Conservation (phyloP, 2,113 vertebrate genomes). For the Saguinus midas region DNA sequence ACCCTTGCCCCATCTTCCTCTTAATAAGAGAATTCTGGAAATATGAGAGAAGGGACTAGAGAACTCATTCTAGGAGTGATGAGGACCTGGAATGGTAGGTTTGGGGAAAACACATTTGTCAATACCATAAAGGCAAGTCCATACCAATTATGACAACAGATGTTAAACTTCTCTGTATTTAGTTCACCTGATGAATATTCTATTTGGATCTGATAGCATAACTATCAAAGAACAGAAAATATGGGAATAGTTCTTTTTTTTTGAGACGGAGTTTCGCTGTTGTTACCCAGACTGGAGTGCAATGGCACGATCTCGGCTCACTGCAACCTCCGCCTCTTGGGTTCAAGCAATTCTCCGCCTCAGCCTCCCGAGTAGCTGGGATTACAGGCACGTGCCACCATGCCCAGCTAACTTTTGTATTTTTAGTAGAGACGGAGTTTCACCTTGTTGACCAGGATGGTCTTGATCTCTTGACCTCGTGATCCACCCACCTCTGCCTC, state of each 20-base stretch:
- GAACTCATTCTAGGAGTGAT: background rate
- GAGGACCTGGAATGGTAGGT: background rate
- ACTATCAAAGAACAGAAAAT: background rate
- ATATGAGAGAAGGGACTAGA: background rate
- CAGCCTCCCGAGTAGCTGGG: too few species aligned
- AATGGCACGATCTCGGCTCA: too few species aligned
- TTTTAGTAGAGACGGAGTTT: too few species aligned
- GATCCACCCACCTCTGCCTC: too few species aligned
- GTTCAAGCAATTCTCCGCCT: too few species aligned
- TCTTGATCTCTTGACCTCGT: too few species aligned
- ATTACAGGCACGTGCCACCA: too few species aligned
- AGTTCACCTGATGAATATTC: background rate
- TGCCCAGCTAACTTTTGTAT: too few species aligned
- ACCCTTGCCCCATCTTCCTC: background rate
- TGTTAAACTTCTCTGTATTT: background rate
- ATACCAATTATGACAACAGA: background rate
- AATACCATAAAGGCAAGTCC: background rate
- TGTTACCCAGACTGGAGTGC: too few species aligned
- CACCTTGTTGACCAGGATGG: too few species aligned
- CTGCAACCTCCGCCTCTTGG: too few species aligned
- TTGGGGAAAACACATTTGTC: background rate
- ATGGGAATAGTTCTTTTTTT: background rate
- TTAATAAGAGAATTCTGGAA: background rate
- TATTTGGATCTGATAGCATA: background rate
- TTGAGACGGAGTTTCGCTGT: too few species aligned